Evolutionary conservation across 92 coral and sea anemone species (phyloP), one percentile per base, ranked within the genome.

Genomic region (Zoanthus sociatus): DNA sequence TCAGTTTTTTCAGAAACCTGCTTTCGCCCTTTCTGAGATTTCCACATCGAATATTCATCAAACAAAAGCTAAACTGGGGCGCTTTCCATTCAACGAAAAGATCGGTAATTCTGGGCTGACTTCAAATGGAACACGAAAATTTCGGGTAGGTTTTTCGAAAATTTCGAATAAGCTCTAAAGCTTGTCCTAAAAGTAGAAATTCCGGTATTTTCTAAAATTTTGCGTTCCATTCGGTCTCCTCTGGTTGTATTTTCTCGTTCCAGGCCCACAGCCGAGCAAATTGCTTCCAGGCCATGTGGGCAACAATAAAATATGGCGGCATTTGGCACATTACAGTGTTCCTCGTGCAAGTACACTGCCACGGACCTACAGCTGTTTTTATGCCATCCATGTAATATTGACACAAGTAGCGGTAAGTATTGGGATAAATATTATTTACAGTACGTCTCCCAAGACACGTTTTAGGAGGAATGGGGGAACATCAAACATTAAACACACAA

Each of bases 251-350:
- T 64, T 64, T 21, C 31, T 64, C 73, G 32, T 68, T 68, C 73
- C 73, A 68, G 73, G 73, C 73, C 73, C 73, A 9, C 32, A 20
- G 73, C 73, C 32, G 73, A 17, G 73, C 73, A 13, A 68, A 68
- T 68, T 68, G 21, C 73, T 68, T 21, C 73, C 73, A n/a, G n/a
- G n/a, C n/a, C n/a, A 68, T 9, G 44, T 17, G 73, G 73, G 73
- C 26, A 70, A 26, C 75, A 70, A 70, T 13, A 13, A 58, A 16
- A 61, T 5, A 63, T 63, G 69, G 69, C 69, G 69, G 69, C 26
- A 63, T 17, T 63, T 63, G 6, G 26, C 69, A 7, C 6, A 63
- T 63, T 4, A 17, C 69, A 63, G 69, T 63, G 69, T 63, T 63
- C 69, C 69, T 18, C 69, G 20, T 17, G 69, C 21, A 63, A 63